Percentiles rank a stretch among this genome's conserved stretches.
Evolutionary conservation across 1,140 invertebrate species (phyloP).

Genomic region (Drosophila saltans): DNA sequence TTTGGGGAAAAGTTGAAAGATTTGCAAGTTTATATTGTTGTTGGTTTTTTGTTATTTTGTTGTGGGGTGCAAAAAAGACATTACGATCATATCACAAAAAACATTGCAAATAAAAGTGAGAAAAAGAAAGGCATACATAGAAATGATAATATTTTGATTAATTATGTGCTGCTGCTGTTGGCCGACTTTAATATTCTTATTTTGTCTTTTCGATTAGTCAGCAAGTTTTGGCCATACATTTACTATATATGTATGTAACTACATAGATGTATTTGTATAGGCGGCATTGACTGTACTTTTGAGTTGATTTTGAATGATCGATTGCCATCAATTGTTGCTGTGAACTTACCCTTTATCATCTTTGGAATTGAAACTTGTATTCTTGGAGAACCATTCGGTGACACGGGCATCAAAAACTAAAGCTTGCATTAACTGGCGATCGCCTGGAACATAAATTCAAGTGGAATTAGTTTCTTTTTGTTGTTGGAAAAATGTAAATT

Average conservation of each 20-base stretch:
- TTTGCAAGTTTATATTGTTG: conserved; percentile 37
- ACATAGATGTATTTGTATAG: conserved; percentile 20
- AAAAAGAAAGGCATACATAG: conserved; percentile 72
- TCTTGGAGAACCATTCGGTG: conserved; percentile 92
- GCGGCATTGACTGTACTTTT: conserved; percentile 65
- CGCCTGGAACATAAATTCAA: conserved; percentile 85
- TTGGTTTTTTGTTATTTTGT: conserved; percentile 36
- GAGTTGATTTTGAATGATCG: conserved; percentile 50
- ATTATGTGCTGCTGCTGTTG: conserved; percentile 56
- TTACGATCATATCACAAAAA: conserved; percentile 58
- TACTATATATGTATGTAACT: background rate
- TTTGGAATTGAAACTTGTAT: conserved; percentile 87
- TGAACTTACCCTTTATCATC: conserved; percentile 88
- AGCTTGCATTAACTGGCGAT: conserved; percentile 92
- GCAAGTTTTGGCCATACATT: conserved; percentile 3
- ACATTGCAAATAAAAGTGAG: conserved; percentile 72
- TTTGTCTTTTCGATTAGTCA: conserved; percentile 9
- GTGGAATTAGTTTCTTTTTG: background rate
- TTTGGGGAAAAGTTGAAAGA: conserved; percentile 63
- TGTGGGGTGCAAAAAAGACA: conserved; percentile 65
- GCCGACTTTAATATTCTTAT: conserved; percentile 8
- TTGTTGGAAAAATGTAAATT: background rate
- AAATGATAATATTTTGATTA: conserved; percentile 62
- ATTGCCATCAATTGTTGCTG: background rate
- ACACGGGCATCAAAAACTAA: conserved; percentile 94